Conservation (phyloP, 2,113 vertebrate species). For the Microcebus griseorufus region DNA sequence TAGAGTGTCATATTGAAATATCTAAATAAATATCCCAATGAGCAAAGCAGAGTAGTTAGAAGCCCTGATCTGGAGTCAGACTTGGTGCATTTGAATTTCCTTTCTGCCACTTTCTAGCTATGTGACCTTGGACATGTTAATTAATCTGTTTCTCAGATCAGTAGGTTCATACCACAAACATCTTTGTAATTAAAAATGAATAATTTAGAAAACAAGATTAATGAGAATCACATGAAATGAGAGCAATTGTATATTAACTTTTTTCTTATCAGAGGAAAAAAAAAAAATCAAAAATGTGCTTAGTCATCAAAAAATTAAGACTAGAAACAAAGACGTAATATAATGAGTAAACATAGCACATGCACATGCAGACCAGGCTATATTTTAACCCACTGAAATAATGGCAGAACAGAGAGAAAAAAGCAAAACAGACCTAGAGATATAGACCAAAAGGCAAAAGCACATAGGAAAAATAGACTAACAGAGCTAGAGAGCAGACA, state of each 20-base stretch:
- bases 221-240: slow-evolving; percentile 18
- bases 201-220: not conserved
- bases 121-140: not conserved
- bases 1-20: not conserved
- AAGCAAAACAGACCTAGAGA: not conserved
- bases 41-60: not conserved
- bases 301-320: slow-evolving; percentile 38
- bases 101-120: not conserved
- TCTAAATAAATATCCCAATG: not conserved
- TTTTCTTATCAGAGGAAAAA: slow-evolving; percentile 26
- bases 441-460: not conserved
- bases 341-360: not conserved
- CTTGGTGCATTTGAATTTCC: not conserved
- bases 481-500: not conserved
- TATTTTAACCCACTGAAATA: slow-evolving; percentile 1
- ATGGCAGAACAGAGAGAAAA: not conserved
- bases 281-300: slow-evolving; percentile 11
- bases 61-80: not conserved
- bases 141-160: not conserved
- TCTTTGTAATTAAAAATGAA: slow-evolving; percentile 1
- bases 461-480: not conserved
- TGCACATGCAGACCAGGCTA: not conserved
- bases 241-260: not conserved
- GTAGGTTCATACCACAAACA: not conserved
- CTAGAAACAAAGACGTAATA: not conserved